Evolutionary conservation across 1,140 invertebrate species (phyloP).

Genomic region (Littorina saxatilis): DNA sequence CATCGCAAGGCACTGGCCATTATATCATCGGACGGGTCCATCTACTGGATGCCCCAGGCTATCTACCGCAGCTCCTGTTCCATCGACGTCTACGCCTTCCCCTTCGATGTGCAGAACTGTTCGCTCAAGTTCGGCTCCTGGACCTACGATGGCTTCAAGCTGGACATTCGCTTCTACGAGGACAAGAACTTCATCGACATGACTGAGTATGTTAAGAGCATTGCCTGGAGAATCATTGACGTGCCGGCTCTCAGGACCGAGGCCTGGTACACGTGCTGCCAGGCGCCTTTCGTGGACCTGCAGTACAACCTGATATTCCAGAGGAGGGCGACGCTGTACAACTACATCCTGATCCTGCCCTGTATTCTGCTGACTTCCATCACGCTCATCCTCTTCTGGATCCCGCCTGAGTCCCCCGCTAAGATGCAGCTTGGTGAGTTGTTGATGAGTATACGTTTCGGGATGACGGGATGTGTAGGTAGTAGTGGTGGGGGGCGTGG

Average conservation of each 20-base stretch:
- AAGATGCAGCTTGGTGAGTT: constrained; percentile 74
- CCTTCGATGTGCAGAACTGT: constrained; percentile 72
- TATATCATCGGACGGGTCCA: constrained; percentile 88
- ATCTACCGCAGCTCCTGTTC: constrained; percentile 98
- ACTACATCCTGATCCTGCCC: constrained; percentile 74
- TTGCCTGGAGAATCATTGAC: constrained; percentile 71
- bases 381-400: constrained; percentile 74
- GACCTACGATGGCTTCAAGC: constrained; percentile 70
- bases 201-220: constrained; percentile 71
- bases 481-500: neutral
- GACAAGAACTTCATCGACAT: constrained; percentile 59
- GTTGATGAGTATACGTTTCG: neutral
- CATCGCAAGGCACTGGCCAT: constrained; percentile 68
- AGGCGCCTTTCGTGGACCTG: constrained; percentile 68
- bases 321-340: constrained; percentile 71
- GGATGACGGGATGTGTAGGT: neutral
- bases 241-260: constrained; percentile 57
- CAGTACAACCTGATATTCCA: constrained; percentile 69
- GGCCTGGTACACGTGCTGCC: constrained; percentile 67
- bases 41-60: constrained; percentile 96
- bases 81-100: constrained; percentile 79
- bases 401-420: constrained; percentile 75
- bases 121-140: constrained; percentile 72
- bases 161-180: constrained; percentile 76
- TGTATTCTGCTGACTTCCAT: constrained; percentile 73